Base-by-base conservation (phyloP, 2,113 vertebrate species). In the Himantopus leucocephalus region DNA sequence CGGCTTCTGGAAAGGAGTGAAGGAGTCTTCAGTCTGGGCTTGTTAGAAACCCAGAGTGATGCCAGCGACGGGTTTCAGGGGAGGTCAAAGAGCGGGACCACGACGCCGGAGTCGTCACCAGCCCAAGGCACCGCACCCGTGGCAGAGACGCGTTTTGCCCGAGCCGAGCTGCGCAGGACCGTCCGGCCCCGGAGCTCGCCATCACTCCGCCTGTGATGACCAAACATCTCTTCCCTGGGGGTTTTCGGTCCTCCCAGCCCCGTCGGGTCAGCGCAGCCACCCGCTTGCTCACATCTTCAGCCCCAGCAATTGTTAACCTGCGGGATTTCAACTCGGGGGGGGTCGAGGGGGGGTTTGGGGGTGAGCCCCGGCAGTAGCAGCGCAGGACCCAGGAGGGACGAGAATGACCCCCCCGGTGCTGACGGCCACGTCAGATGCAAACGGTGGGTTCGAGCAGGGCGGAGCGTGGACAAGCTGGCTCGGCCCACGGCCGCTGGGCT, bases 21-120 rank as follows among this genome's bases (percentile, higher is more conserved):
- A 63, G 74, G 30, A 82, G 48, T 90, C 80, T 83, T 39, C 34
- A 2, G 13, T 39, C 16, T 6, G 8, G 55, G 64, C 7, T 37
- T 4, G 6, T 11, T 2, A 7, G 74, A 39, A 90, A 15, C 43
- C 41, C 24, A 53, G 43, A 45, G 22, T 8, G 1, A 5, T 7
- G 7, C 34, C 91, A 68, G 62, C 8, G 0, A 0, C 5, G 3
- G 0, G 48, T 5, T 45, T 14, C 12, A 21, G 5, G 48, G 48
- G 22, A 5, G 75, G 62, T 3, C 78, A 76, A 82, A 90, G 71
- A 84, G 70, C 75, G 75, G 90, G 62, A 39, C 70, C 0, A 5
- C 1, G 35, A 14, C 5, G 19, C 15, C 1, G 1, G 26, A 41
- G 32, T 18, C 9, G 30, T 30, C 32, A 0, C 64, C 85, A 74